Conservation (phyloP, 2,113 vertebrate genomes). For the Isichthys henryi region DNA sequence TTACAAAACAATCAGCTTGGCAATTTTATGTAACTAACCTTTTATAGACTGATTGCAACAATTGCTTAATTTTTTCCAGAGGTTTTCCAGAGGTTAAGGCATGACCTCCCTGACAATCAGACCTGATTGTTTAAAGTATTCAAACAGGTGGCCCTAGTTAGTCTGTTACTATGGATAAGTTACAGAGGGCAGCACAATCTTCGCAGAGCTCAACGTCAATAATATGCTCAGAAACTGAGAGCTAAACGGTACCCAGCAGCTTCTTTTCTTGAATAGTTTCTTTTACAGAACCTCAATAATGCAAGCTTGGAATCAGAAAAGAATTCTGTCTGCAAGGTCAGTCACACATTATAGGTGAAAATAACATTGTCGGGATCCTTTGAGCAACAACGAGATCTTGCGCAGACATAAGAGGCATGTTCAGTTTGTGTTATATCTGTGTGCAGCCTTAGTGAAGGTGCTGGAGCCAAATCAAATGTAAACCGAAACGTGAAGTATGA, state of each 20-base stretch:
- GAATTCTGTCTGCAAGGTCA: background rate
- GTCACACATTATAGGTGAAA: background rate
- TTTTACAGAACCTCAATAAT: background rate
- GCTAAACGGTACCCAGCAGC: background rate
- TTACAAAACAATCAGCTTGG: constrained; percentile 44
- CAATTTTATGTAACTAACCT: background rate
- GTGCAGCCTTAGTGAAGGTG: background rate
- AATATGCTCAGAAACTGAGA: background rate
- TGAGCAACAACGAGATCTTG: background rate
- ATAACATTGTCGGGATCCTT: background rate
- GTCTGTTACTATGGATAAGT: background rate
- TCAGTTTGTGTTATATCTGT: background rate
- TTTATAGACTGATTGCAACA: background rate
- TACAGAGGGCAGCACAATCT: background rate
- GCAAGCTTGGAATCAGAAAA: background rate
- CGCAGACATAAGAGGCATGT: too few relatives aligned
- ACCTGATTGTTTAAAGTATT: background rate
- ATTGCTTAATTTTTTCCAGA: background rate
- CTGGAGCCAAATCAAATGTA: background rate
- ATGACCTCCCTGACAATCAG: background rate
- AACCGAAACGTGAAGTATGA: background rate
- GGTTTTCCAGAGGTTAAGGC: background rate
- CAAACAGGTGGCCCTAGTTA: background rate
- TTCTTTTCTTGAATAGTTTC: background rate
- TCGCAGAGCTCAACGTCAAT: background rate